Evolutionary conservation across 1,140 invertebrate genomes (phyloP).

Genomic region (Hyphantria cunea): DNA sequence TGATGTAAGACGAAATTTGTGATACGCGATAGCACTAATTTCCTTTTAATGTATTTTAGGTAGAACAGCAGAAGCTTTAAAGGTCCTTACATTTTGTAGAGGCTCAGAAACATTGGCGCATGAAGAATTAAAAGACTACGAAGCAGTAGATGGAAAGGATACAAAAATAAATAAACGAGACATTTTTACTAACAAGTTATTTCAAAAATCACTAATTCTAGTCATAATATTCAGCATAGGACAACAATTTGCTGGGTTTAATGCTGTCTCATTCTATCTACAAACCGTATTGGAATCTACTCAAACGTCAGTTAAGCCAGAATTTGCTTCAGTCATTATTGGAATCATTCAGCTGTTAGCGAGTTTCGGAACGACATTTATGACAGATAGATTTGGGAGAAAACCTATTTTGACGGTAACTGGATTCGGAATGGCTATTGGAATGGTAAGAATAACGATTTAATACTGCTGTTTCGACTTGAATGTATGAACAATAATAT

Average conservation of each 20-base stretch:
- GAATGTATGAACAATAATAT: too few relatives aligned
- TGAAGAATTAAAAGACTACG: slow-evolving; percentile 36
- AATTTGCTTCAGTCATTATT: slow-evolving; percentile 85
- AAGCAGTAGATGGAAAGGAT: slow-evolving; percentile 8
- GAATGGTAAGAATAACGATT: slow-evolving; percentile 67
- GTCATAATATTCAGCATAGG: slow-evolving; percentile 82
- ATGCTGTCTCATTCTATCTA: slow-evolving; percentile 87
- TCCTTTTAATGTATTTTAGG: too few relatives aligned
- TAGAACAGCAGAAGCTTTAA: slow-evolving; percentile 32
- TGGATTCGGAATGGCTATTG: slow-evolving; percentile 77
- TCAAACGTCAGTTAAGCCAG: slow-evolving; percentile 82
- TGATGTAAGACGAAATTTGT: too few relatives aligned
- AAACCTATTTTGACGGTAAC: slow-evolving; percentile 83
- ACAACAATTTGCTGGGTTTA: slow-evolving; percentile 86
- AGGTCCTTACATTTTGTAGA: slow-evolving; percentile 38
- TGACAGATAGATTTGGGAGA: slow-evolving; percentile 85
- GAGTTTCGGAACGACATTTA: slow-evolving; percentile 76
- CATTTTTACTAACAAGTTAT: slow-evolving; percentile 56
- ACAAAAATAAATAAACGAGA: slow-evolving; percentile 35
- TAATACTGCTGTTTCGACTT: not conserved
- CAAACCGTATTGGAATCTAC: slow-evolving; percentile 85
- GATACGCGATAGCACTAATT: too few relatives aligned
- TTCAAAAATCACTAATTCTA: slow-evolving; percentile 79
- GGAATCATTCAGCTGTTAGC: slow-evolving; percentile 83
- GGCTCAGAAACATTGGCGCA: slow-evolving; percentile 40